Evolutionary conservation across 2,888 invertebrate species (phyloP).

Genomic region (Timandra comae): DNA sequence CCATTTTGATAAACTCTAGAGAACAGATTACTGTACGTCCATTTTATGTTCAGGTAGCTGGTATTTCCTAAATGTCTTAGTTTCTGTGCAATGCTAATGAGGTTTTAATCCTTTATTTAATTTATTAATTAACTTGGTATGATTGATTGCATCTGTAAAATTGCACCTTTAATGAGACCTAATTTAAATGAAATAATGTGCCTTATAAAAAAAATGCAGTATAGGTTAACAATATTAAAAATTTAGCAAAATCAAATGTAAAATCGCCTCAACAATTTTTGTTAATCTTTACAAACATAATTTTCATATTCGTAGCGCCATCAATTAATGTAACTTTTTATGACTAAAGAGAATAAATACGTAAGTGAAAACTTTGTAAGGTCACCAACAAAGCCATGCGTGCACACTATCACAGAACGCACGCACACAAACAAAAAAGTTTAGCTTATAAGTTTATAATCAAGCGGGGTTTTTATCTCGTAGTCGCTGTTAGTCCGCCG

Average conservation of each 20-base stretch:
- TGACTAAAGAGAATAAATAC: slow-evolving; percentile 17
- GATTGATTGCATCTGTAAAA: too few relatives aligned
- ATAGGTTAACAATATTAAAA: too few relatives aligned
- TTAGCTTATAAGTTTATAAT: slow-evolving; percentile 77
- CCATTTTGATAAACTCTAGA: slow-evolving; percentile 69
- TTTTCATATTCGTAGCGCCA: slow-evolving; percentile 9
- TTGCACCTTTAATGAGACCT: too few relatives aligned
- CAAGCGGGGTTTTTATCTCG: slow-evolving; percentile 75
- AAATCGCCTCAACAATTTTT: too few relatives aligned
- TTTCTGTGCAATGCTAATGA: too few relatives aligned
- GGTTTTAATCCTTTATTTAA: too few relatives aligned
- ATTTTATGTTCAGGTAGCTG: slow-evolving; percentile 45
- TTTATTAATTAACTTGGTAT: too few relatives aligned
- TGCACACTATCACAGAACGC: slow-evolving; percentile 53
- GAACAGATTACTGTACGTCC: slow-evolving; percentile 59
- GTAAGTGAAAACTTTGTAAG: slow-evolving; percentile 66
- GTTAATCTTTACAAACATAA: too few relatives aligned
- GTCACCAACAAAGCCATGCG: slow-evolving; percentile 60
- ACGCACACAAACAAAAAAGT: slow-evolving; percentile 71
- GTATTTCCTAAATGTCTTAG: too few relatives aligned
- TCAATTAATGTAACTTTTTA: slow-evolving; percentile 16
- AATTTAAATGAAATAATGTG: too few relatives aligned
- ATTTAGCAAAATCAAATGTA: too few relatives aligned
- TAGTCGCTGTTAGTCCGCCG: slow-evolving; percentile 70
- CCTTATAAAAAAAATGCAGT: too few relatives aligned